These are phyloP conservation scores for Napeogenes sylphis DNA, from an alignment of 2,888 invertebrate species.

Conservation along the genomic window DNA sequence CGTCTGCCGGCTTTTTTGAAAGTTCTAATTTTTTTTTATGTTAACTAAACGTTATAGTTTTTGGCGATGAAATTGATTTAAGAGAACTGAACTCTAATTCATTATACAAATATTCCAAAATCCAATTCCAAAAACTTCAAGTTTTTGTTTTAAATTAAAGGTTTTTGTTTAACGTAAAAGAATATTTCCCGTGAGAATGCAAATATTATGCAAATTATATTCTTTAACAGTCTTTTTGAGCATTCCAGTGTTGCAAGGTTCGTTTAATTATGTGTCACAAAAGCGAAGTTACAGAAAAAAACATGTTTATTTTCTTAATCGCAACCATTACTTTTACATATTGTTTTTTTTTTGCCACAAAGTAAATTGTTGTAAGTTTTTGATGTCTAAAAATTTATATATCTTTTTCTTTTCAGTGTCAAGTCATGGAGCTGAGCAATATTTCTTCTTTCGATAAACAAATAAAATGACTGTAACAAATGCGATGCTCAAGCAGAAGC, in stretches of 20 bases:
- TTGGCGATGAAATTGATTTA: too few species aligned
- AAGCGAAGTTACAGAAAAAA: constrained; percentile 7
- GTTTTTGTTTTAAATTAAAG: not conserved
- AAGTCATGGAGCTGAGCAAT: constrained; percentile 12
- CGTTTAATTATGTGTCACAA: constrained; percentile 14
- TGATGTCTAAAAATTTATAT: not conserved
- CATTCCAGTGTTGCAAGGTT: constrained; percentile 13
- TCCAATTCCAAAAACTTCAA: too few species aligned
- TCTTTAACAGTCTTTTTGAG: constrained; percentile 22
- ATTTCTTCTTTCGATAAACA: not conserved
- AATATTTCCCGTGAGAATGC: constrained; percentile 11
- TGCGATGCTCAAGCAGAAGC: constrained; percentile 30
- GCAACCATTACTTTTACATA: not conserved
- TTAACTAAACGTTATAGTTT: too few species aligned
- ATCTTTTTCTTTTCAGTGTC: not conserved
- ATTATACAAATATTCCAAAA: too few species aligned
- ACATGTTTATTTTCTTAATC: constrained; percentile 9
- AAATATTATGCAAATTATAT: constrained; percentile 21
- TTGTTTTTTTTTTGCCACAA: too few species aligned
- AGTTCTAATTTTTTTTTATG: too few species aligned
- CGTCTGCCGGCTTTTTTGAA: too few species aligned
- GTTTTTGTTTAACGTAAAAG: constrained; percentile 8
- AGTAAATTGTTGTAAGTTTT: not conserved
- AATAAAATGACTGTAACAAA: constrained; percentile 18
- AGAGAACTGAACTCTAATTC: too few species aligned